A percentile compares a stretch with the other conserved stretches of the same genome.
Conservation (phyloP, 2,888 invertebrate species). For the Drosophila trichaetosa region DNA sequence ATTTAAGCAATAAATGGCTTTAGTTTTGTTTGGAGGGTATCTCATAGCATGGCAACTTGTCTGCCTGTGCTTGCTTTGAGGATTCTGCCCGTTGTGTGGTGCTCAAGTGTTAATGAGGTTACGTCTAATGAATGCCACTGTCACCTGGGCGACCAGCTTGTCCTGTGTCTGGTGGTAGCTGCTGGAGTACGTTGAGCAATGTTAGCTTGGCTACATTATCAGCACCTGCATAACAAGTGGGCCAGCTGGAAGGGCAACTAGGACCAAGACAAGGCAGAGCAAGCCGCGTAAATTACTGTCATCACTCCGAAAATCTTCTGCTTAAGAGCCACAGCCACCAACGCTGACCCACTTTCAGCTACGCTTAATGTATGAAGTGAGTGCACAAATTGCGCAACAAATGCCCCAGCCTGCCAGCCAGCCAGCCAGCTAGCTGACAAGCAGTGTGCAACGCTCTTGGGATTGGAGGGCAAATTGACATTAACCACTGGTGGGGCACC, state of each 20-base stretch:
- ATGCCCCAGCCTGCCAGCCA: constrained; percentile 47
- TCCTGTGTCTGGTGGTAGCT: neutral
- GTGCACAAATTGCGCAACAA: constrained; percentile 61
- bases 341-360: constrained; percentile 42
- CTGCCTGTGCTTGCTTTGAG: constrained; percentile 1
- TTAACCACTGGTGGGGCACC: constrained; percentile 8
- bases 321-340: constrained; percentile 4
- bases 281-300: constrained; percentile 43
- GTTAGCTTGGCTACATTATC: constrained; percentile 57
- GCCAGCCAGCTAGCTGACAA: constrained; percentile 11
- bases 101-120: constrained; percentile 64
- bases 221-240: constrained; percentile 22
- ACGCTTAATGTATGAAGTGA: constrained; percentile 32
- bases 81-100: constrained; percentile 27
- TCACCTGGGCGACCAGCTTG: constrained; percentile 18
- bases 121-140: constrained; percentile 47
- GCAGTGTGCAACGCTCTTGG: constrained; percentile 36
- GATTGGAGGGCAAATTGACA: constrained; percentile 1
- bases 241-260: constrained; percentile 16
- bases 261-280: constrained; percentile 13
- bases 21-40: constrained; percentile 8
- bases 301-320: constrained; percentile 31
- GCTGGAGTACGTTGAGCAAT: constrained; percentile 57
- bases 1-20: neutral
- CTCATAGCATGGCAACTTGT: neutral